Percentiles rank a stretch among this genome's conserved stretches.
phyloP scores from a whole-genome alignment of 2,888 invertebrate species.

The Ischnus inquisitorius region DNA sequence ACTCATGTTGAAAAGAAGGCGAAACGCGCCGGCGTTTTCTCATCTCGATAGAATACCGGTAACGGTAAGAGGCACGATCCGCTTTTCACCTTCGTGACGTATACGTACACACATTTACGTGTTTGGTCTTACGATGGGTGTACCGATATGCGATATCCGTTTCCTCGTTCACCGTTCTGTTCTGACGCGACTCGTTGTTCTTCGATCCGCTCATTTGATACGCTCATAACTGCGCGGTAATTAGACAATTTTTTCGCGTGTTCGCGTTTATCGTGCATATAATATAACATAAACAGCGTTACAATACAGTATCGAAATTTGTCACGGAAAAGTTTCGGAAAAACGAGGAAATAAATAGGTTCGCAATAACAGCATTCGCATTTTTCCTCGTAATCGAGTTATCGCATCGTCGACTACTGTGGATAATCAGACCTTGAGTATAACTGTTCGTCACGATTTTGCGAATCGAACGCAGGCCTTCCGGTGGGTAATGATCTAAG shows the following conservation, averaged over 20 bases:
- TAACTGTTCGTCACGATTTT: neutral
- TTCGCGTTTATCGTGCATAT: neutral
- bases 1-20: neutral
- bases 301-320: neutral
- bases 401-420: neutral
- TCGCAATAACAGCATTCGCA: neutral
- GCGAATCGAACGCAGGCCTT: neutral
- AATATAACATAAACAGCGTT: neutral
- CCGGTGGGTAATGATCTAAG: neutral
- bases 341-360: neutral
- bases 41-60: slow-evolving; percentile 11
- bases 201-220: slow-evolving; percentile 14
- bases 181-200: slow-evolving; percentile 1
- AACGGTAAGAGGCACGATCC: slow-evolving; percentile 10
- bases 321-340: too few relatives aligned
- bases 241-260: neutral
- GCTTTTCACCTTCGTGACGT: neutral
- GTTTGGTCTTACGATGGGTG: neutral
- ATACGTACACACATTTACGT: neutral
- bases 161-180: slow-evolving; percentile 8
- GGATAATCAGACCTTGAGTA: neutral
- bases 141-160: neutral
- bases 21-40: neutral
- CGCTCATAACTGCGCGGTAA: neutral
- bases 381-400: neutral